A percentile compares a stretch with the other conserved stretches of the same genome.
phyloP scores from a whole-genome alignment of 2,113 vertebrate genomes.

The Apaloderma vittatum region DNA sequence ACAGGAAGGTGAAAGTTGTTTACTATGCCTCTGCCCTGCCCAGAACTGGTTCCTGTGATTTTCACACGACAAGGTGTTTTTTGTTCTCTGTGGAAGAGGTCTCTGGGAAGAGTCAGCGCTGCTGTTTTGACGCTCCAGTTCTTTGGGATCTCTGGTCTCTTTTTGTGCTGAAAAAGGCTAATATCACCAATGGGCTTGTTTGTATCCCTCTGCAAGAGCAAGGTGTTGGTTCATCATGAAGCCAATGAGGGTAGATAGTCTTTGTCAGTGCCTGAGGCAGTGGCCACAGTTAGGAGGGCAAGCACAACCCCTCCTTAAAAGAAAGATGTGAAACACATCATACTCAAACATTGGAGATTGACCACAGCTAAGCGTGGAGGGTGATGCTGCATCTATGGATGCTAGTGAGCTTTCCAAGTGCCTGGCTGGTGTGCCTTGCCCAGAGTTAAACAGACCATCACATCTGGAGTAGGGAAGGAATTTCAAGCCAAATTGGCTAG shows the following conservation, averaged over 20 bases:
- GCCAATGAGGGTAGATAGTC: background rate
- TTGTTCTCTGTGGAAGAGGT: background rate
- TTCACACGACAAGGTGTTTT: background rate
- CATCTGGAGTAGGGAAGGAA: background rate
- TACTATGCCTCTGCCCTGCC: background rate
- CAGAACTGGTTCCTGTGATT: conserved; percentile 32
- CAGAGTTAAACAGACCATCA: background rate
- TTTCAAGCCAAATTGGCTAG: background rate
- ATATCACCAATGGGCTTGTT: background rate
- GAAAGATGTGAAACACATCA: background rate
- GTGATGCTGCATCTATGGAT: background rate
- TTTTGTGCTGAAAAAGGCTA: background rate
- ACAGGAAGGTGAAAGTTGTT: conserved; percentile 52
- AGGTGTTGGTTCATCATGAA: background rate
- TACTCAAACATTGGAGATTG: background rate
- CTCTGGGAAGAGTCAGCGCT: background rate
- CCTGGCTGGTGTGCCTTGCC: background rate
- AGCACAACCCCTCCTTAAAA: background rate
- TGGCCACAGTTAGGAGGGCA: background rate
- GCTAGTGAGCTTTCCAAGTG: background rate
- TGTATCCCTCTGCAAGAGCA: background rate
- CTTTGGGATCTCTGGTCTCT: background rate
- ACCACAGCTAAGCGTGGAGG: background rate
- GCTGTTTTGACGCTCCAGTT: background rate
- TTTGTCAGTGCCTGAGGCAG: background rate